phyloP scores from a whole-genome alignment of 2,113 vertebrate species.

The Gallinago paraguaiae region DNA sequence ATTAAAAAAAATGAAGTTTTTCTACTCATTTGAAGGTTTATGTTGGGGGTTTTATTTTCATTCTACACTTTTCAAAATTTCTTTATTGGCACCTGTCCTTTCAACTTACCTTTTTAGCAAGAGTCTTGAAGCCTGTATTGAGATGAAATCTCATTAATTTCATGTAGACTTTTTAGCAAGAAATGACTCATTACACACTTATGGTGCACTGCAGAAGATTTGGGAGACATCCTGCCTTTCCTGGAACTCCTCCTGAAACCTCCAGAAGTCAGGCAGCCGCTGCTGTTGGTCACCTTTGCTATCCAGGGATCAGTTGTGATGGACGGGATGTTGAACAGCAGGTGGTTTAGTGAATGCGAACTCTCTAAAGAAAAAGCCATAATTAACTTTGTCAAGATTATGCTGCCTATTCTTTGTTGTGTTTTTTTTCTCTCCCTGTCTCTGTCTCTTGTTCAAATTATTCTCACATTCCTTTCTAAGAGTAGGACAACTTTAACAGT shows the following conservation, averaged over 20 bases:
- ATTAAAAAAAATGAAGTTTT: not conserved
- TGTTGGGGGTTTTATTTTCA: not conserved
- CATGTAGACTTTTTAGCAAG: not conserved
- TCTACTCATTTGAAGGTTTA: not conserved
- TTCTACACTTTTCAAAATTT: not conserved
- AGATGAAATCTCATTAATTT: not conserved
- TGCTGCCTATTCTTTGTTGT: not conserved
- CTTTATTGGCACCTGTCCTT: not conserved
- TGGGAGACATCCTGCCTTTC: not conserved
- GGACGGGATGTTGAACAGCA: not conserved
- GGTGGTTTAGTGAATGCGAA: not conserved
- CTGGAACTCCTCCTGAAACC: not conserved
- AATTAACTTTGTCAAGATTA: not conserved
- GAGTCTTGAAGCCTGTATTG: not conserved
- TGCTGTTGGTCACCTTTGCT: not conserved
- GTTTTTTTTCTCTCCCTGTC: not conserved
- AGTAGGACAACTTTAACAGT: not conserved
- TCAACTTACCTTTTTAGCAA: not conserved
- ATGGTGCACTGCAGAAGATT: rapidly evolving
- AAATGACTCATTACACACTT: not conserved
- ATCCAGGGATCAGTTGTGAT: not conserved
- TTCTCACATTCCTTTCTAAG: not conserved
- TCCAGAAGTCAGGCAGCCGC: not conserved
- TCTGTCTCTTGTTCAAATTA: not conserved
- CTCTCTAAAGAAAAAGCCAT: not conserved